A percentile compares a stretch with the other conserved stretches of the same genome.
These are phyloP conservation scores for Drosophila chauvacae DNA, from an alignment of 1,140 invertebrate genomes.

Conservation along the genomic window DNA sequence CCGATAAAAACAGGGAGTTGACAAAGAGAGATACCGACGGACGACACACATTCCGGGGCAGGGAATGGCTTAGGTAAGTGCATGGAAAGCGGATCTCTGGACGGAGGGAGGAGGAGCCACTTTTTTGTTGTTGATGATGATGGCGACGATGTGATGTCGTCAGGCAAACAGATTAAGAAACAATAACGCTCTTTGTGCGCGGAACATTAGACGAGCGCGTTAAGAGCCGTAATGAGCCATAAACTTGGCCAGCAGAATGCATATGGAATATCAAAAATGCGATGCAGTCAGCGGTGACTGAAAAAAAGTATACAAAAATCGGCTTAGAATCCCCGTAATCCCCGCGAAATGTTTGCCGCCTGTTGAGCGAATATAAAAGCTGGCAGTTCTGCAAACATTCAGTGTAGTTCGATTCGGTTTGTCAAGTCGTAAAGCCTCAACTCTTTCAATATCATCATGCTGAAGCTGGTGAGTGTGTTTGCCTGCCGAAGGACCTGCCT, in stretches of 20 bases:
- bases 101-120: conserved; percentile 4
- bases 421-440: conserved; percentile 41
- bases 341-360: conserved; percentile 24
- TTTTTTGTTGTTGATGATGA: conserved; percentile 24
- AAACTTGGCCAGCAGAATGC: conserved; percentile 59
- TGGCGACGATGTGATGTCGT: conserved; percentile 42
- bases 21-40: conserved; percentile 23
- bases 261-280: conserved; percentile 67
- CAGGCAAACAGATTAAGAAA: conserved; percentile 68
- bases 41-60: conserved; percentile 8
- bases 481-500: conserved; percentile 12
- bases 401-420: conserved; percentile 59
- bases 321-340: conserved; percentile 25
- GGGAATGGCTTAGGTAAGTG: conserved; percentile 5
- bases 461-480: conserved; percentile 67
- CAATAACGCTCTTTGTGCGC: conserved; percentile 60
- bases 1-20: conserved; percentile 20
- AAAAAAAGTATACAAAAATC: conserved; percentile 34
- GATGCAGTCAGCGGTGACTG: conserved; percentile 46
- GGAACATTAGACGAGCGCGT: conserved; percentile 55
- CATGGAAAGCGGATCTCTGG: conserved; percentile 28
- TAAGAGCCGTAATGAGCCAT: conserved; percentile 69
- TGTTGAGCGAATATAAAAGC: conserved; percentile 53
- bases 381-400: conserved; percentile 28
- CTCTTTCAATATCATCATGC: conserved; percentile 49